phyloP scores from a whole-genome alignment of 2,113 vertebrate genomes.

The Cryptotis parvus region DNA sequence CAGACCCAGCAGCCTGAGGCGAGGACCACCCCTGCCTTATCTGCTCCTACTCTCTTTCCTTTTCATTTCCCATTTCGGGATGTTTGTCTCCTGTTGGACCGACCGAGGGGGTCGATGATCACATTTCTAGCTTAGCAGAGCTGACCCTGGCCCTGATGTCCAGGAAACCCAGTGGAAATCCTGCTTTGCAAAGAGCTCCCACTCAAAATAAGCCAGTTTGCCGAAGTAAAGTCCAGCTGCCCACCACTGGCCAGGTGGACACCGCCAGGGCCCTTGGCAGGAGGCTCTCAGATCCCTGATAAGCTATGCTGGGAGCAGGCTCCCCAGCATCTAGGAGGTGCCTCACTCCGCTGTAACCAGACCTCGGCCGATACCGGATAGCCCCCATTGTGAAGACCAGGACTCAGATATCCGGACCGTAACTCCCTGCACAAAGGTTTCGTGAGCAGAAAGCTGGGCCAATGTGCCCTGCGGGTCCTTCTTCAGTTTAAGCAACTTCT shows the following conservation, averaged over 20 bases:
- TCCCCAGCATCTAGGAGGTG: slow-evolving; percentile 50
- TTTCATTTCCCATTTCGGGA: neutral
- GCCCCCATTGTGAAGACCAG: slow-evolving; percentile 63
- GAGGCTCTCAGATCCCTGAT: slow-evolving; percentile 36
- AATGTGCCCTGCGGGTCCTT: slow-evolving; percentile 17
- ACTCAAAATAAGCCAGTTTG: neutral
- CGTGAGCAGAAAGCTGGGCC: slow-evolving; percentile 55
- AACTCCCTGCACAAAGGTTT: slow-evolving; percentile 73
- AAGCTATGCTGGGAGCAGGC: slow-evolving; percentile 43
- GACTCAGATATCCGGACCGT: slow-evolving; percentile 84
- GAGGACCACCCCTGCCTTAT: neutral
- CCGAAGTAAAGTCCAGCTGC: neutral
- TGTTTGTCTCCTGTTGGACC: neutral
- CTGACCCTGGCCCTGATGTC: slow-evolving; percentile 83
- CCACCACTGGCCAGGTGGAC: neutral
- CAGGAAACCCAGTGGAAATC: slow-evolving; percentile 1
- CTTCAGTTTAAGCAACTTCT: neutral
- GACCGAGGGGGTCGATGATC: fast-evolving
- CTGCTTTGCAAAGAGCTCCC: neutral
- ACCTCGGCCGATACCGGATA: slow-evolving; percentile 84
- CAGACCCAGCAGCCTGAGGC: too few relatives aligned
- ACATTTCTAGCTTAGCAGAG: neutral
- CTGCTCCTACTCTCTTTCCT: fast-evolving
- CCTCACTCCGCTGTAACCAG: slow-evolving; percentile 79
- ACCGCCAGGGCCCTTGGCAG: neutral